A percentile compares a stretch with the other conserved stretches of the same genome.
Evolutionary conservation across 2,888 invertebrate genomes (phyloP).

Genomic region (Phengaris arion): DNA sequence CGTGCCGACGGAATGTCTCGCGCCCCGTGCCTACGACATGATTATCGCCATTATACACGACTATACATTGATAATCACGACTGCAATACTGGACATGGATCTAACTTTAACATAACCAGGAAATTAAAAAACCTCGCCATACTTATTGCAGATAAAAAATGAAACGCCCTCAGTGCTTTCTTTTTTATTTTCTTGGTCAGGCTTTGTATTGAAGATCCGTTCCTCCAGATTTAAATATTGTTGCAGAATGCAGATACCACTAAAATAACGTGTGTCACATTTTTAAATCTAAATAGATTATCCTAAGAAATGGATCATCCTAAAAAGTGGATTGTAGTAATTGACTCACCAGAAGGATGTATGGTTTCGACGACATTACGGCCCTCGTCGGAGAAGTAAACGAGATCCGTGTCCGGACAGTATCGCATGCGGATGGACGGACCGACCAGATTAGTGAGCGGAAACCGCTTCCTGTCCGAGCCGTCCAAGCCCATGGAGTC

Average conservation of each 20-base stretch:
- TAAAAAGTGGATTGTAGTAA: not conserved
- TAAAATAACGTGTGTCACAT: no score
- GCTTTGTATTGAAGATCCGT: no score
- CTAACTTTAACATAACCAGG: no score
- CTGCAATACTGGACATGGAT: no score
- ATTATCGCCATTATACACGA: not conserved
- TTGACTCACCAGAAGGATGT: constrained; percentile 76
- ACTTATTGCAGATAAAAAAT: no score
- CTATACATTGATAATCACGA: no score
- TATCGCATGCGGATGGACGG: constrained; percentile 76
- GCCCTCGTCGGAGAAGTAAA: constrained; percentile 85
- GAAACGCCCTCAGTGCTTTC: no score
- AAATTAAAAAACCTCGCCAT: no score
- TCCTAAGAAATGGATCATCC: not conserved
- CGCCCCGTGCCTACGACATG: constrained; percentile 62
- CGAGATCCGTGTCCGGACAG: constrained; percentile 75
- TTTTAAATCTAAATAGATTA: no score
- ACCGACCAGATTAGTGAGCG: constrained; percentile 47
- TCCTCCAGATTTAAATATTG: no score
- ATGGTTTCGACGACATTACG: constrained; percentile 83
- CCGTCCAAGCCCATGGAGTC: constrained; percentile 86
- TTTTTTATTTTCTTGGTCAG: no score
- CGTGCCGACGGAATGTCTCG: constrained; percentile 64
- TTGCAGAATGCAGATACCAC: no score
- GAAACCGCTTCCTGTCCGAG: constrained; percentile 51